phyloP scores from a whole-genome alignment of 2,888 invertebrate genomes.

The Diabrotica balteata region DNA sequence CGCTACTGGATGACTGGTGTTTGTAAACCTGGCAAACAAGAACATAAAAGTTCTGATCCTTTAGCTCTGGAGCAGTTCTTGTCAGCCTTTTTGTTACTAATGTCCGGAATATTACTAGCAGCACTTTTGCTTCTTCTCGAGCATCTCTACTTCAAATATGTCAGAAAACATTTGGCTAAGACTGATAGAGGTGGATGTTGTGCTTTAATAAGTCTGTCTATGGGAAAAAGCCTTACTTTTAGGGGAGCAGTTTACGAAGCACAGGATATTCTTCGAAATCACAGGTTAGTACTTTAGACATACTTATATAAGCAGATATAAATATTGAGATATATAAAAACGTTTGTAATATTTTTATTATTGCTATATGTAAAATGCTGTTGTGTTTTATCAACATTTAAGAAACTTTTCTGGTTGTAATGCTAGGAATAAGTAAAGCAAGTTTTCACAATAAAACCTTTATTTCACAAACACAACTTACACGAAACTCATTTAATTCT shows the following conservation, averaged over 20 bases:
- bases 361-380: not conserved
- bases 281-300: constrained; percentile 58
- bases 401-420: too few relatives aligned
- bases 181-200: constrained; percentile 92
- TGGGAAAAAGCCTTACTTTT: constrained; percentile 88
- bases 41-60: constrained; percentile 89
- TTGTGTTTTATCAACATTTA: constrained; percentile 46
- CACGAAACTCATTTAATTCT: too few relatives aligned
- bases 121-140: constrained; percentile 87
- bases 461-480: too few relatives aligned
- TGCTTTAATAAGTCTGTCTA: constrained; percentile 89
- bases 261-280: constrained; percentile 76
- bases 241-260: constrained; percentile 82
- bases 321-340: not conserved
- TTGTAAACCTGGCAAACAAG: constrained; percentile 75
- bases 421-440: too few relatives aligned
- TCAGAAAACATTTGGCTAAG: constrained; percentile 85
- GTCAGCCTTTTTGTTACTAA: constrained; percentile 93
- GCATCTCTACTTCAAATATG: constrained; percentile 94
- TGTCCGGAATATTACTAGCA: constrained; percentile 92
- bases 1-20: constrained; percentile 98
- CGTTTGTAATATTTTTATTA: not conserved
- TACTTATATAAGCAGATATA: not conserved
- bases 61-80: constrained; percentile 94
- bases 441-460: too few relatives aligned